Conservation (phyloP, 2,888 invertebrate genomes). For the Heliconius ismenius region DNA sequence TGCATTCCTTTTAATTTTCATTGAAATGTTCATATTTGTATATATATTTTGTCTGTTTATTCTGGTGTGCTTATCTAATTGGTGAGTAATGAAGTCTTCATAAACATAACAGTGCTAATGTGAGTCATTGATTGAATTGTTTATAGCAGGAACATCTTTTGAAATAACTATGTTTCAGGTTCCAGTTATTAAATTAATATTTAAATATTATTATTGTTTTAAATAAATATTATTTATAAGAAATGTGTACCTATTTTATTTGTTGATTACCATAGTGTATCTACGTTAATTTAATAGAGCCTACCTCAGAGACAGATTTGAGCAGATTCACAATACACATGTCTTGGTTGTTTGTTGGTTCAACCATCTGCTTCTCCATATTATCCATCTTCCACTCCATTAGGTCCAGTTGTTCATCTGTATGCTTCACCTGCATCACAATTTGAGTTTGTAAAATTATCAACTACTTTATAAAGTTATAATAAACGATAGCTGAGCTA, state of each 20-base stretch:
- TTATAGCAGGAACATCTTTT: neutral
- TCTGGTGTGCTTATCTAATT: conserved; percentile 7
- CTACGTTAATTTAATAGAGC: neutral
- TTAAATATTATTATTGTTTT: neutral
- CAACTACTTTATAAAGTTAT: neutral
- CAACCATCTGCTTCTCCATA: conserved; percentile 84
- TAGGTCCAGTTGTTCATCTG: conserved; percentile 87
- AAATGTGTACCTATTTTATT: neutral
- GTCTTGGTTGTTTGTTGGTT: conserved; percentile 79
- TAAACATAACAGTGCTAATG: conserved; percentile 15
- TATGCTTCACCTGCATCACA: conserved; percentile 84
- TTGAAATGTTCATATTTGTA: neutral
- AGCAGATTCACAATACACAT: conserved; percentile 87
- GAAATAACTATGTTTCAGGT: neutral
- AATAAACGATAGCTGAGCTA: neutral
- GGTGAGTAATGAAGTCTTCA: conserved; percentile 12
- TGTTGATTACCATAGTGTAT: neutral
- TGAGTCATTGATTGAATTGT: conserved; percentile 5
- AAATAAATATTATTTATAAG: neutral
- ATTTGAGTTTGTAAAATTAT: neutral
- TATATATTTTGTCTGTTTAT: neutral
- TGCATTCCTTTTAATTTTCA: conserved; percentile 39
- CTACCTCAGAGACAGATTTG: conserved; percentile 88
- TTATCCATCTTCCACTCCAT: conserved; percentile 88
- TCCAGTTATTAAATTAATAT: conserved; percentile 1